A percentile compares a stretch with the other conserved stretches of the same genome.
These are phyloP conservation scores for Anguilla japonica DNA, from an alignment of 2,113 vertebrate species.

Conservation along the genomic window DNA sequence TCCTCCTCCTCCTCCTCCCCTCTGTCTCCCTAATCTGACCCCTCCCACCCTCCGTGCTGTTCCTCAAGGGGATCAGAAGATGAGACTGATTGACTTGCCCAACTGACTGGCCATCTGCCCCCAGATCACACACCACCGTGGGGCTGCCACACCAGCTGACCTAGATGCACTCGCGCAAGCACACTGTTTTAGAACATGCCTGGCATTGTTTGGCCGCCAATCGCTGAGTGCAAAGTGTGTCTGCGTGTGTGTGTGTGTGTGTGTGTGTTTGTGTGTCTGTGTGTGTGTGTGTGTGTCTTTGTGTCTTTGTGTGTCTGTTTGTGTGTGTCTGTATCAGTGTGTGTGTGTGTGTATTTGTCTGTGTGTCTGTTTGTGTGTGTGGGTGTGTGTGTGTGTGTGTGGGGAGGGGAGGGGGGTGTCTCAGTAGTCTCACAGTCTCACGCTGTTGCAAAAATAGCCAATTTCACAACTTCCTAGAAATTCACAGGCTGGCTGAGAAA, in stretches of 20 bases:
- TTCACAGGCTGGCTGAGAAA: not conserved
- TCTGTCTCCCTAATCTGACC: not conserved
- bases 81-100: slow-evolving; percentile 42
- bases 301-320: too few species aligned
- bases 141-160: not conserved
- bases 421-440: not conserved
- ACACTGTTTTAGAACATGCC: not conserved
- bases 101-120: slow-evolving; percentile 49
- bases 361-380: too few species aligned
- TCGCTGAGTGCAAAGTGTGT: not conserved
- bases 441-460: slow-evolving; percentile 24
- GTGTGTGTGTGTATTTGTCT: too few species aligned
- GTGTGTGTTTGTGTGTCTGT: too few species aligned
- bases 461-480: not conserved
- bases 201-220: not conserved
- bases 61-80: slow-evolving; percentile 48
- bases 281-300: too few species aligned
- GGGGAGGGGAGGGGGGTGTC: too few species aligned
- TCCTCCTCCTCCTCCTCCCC: slow-evolving; percentile 26
- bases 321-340: too few species aligned
- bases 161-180: slow-evolving; percentile 1
- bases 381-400: too few species aligned
- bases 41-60: slow-evolving; percentile 20
- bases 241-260: not conserved
- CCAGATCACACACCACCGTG: not conserved